Percentiles rank a stretch among this genome's conserved stretches.
Evolutionary conservation across 2,888 invertebrate species (phyloP).

Genomic region (Perizoma affinitatum): DNA sequence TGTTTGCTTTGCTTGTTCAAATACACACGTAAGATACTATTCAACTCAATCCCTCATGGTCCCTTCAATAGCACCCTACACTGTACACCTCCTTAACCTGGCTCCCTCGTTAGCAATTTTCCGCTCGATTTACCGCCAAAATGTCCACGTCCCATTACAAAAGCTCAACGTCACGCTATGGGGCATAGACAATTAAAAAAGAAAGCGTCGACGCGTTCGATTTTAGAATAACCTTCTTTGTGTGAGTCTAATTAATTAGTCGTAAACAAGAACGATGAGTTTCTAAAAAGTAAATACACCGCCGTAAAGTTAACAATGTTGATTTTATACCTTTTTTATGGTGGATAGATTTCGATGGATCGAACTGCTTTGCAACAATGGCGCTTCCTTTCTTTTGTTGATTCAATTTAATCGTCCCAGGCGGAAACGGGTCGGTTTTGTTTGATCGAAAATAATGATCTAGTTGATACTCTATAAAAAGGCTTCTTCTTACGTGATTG

Average conservation of each 20-base stretch:
- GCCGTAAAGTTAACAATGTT: slow-evolving; percentile 75
- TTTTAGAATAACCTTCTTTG: slow-evolving; percentile 57
- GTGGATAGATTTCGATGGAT: slow-evolving; percentile 51
- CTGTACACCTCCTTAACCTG: slow-evolving; percentile 38
- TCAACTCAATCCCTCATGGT: slow-evolving; percentile 13
- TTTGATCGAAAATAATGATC: slow-evolving; percentile 40
- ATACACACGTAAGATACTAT: no score
- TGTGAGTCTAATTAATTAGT: slow-evolving; percentile 78
- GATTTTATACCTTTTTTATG: slow-evolving; percentile 63
- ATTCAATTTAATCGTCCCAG: slow-evolving; percentile 52
- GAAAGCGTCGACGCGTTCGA: slow-evolving; percentile 59
- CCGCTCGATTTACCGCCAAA: slow-evolving; percentile 78
- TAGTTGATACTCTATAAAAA: slow-evolving; percentile 23
- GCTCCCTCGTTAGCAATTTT: slow-evolving; percentile 74
- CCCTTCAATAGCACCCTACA: slow-evolving; percentile 1
- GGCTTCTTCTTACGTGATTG: slow-evolving; percentile 22
- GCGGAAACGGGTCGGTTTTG: slow-evolving; percentile 36
- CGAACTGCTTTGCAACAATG: slow-evolving; percentile 52
- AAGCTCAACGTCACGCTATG: slow-evolving; percentile 64
- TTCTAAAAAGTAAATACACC: slow-evolving; percentile 77
- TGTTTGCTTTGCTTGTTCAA: no score
- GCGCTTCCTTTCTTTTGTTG: slow-evolving; percentile 62
- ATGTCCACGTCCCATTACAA: slow-evolving; percentile 65
- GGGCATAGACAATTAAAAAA: slow-evolving; percentile 70
- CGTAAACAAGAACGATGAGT: slow-evolving; percentile 81